Evolutionary conservation across 2,888 invertebrate species (phyloP), one percentile per base, ranked within the genome.

Genomic region (Odontocerum albicorne): DNA sequence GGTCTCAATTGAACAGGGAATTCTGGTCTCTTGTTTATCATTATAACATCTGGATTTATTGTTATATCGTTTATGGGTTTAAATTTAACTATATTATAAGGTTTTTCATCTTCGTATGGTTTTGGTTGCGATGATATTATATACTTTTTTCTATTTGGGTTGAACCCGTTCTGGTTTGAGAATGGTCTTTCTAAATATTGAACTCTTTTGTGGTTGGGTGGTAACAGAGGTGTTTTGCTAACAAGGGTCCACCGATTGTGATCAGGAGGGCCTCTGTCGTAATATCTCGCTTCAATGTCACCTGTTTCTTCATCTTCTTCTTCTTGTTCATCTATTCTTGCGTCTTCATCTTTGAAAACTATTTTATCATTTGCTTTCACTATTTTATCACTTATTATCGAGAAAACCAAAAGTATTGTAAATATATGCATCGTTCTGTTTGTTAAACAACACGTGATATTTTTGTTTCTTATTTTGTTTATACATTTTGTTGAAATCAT

Each of bases 201-300:
- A 0, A 61, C 45, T 10, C 44, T 39, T 32, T 53, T 51, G 8
- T 36, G 52, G 4, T 49, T 39, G 10, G 19, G 27, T 2, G 61
- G 61, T n/a, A 61, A 55, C n/a, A 44, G n/a, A 15, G 61, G 61
- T n/a, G 55, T 58, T 33, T 61, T 61, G 27, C 58, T 58, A 4
- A 61, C 42, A 1, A 61, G 50, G 1, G 58, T 58, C 61, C 61
- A 61, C 38, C 61, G 33, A 15, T 56, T 39, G 4, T 32, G 31
- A 16, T 47, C 35, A 3, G 22, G 13, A 1, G 39, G 43, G 12
- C 55, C 27, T 8, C 45, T 20, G 4, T 32, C 47, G 15, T 51
- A 52, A 12, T 56, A 49, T 32, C 47, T 46, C 12, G 49, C 21
- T 36, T 51, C 49, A 2, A 21, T 40, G 7, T 43, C 44, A 1